A percentile compares a stretch with the other conserved stretches of the same genome.
Conservation (phyloP, 92 coral and sea anemone species). For the Umimayanthus chanpuru region DNA sequence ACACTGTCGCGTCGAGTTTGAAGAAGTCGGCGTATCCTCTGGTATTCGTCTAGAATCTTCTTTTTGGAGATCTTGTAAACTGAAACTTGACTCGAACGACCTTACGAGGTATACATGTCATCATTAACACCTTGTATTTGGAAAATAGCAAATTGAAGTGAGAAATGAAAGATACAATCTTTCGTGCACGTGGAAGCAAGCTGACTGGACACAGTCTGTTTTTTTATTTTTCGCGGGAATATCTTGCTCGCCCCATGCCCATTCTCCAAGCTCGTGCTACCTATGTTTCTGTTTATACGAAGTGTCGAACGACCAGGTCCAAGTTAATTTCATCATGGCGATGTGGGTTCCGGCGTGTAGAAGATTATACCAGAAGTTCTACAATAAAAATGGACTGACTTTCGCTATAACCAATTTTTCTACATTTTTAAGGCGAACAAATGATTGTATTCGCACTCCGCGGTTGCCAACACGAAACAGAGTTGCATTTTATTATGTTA, state of each 20-base stretch:
- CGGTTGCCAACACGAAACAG: slow-evolving; percentile 64
- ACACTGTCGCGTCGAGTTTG: background rate
- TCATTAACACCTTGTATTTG: background rate
- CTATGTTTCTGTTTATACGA: background rate
- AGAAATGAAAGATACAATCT: background rate
- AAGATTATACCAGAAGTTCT: slow-evolving; percentile 23
- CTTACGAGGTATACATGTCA: background rate
- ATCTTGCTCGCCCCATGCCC: background rate
- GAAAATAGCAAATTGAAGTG: background rate
- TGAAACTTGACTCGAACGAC: background rate
- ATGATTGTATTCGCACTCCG: slow-evolving; percentile 13
- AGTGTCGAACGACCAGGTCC: background rate
- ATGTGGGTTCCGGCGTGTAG: slow-evolving; percentile 1
- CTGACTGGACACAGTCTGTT: background rate
- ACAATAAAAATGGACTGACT: background rate
- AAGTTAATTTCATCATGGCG: slow-evolving; percentile 46
- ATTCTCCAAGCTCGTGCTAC: background rate
- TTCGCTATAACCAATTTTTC: slow-evolving; percentile 27
- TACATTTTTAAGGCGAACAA: slow-evolving; percentile 28
- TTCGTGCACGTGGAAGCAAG: background rate
- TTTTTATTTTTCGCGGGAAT: slow-evolving; percentile 23
- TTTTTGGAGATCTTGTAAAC: background rate
- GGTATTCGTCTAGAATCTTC: background rate
- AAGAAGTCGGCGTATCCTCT: background rate
- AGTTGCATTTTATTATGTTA: slow-evolving; percentile 83